Evolutionary conservation across 2,888 invertebrate species (phyloP), one percentile per base, ranked within the genome.

Genomic region (Ferdinandea cuprea): DNA sequence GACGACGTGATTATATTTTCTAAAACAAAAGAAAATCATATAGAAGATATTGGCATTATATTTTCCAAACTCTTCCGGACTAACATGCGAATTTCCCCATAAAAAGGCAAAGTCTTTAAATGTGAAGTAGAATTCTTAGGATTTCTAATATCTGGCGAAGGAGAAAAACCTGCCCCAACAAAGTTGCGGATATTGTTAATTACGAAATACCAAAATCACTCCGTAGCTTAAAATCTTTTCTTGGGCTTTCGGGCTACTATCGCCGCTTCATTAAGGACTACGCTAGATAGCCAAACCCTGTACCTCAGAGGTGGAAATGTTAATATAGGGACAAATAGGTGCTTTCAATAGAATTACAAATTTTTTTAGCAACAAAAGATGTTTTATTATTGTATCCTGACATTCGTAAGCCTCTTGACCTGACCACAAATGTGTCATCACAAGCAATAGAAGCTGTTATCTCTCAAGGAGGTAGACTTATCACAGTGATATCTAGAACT

Each of bases 401-500:
- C 28, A 80, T 58, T 40, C 52, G 46, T 3, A 72, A 50, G 19
- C 28, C 71, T 4, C 68, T 80, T 28, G 76, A 80, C 21, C n/a
- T 80, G 11, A 87, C 88, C 0, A 88, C 88, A 1, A 88, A 88
- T 56, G 88, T 88, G 0, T 85, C 85, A 6, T 77, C 86, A 13
- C 79, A 37, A 9, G 88, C 87, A 0, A 54, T 88, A 2, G 88
- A 87, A 0, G 86, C 81, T 1, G 86, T 89, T 4, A 52, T 88
- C 9, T 86, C 85, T 2, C 88, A 88, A 83, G 83, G 65, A 11
- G 84, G 86, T 69, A 54, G 85, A 42, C 88, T 87, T 0, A 85
- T 88, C 8, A 86, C 86, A 11, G 87, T 86, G 59, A 81, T 88
- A 2, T 88, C 88, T 6, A 66, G 88, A 81, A 87, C 86, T 0